Base-by-base conservation (phyloP, 2,113 vertebrate species). In the Daphoenositta chrysoptera region DNA sequence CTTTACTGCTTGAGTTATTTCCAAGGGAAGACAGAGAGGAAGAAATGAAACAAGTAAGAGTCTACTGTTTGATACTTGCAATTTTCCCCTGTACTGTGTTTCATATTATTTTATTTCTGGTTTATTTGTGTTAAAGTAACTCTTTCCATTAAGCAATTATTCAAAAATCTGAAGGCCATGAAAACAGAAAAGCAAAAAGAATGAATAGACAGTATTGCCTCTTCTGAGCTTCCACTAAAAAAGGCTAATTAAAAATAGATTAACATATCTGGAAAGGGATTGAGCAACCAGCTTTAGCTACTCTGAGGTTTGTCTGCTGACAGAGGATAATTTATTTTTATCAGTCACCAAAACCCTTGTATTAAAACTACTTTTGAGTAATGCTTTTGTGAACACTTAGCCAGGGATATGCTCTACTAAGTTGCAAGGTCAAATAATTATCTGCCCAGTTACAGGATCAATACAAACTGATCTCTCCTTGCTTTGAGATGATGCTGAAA, bases 11-110 rank as follows among this genome's bases (percentile, higher is more conserved):
- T 96, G 64, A 96, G 14, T 84, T 81, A 61, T 93, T 99, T 26
- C 98, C 98, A 9, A 63, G 76, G 51, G 56, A 92, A 39, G 90
- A 96, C 12, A 98, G 76, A 26, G 51, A 88, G 4, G 75, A 97
- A 47, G 99, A 99, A 94, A 30, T 93, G 24, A 97, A 97, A 93
- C 98, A 99, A 98, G 99, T 99, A 84, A 87, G 93, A 82, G 7
- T 75, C 45, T 86, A 6, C 12, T n/a, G 22, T 33, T 47, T 60
- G 26, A 18, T 93, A 26, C 40, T 86, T 90, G 51, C 47, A 47
- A 13, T 42, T 91, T 95, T 33, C 19, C n/a, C 5, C 35, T 1
- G 1, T 51, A 21, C 15, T 51, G 22, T 90, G 28, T 68, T 90
- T 75, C 9, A 33, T 50, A 19, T 33, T 91, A 33, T 53, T 83